A percentile compares a stretch with the other conserved stretches of the same genome.
Conservation (phyloP, 2,797 vertebrate species). For the Rallus crepitans region DNA sequence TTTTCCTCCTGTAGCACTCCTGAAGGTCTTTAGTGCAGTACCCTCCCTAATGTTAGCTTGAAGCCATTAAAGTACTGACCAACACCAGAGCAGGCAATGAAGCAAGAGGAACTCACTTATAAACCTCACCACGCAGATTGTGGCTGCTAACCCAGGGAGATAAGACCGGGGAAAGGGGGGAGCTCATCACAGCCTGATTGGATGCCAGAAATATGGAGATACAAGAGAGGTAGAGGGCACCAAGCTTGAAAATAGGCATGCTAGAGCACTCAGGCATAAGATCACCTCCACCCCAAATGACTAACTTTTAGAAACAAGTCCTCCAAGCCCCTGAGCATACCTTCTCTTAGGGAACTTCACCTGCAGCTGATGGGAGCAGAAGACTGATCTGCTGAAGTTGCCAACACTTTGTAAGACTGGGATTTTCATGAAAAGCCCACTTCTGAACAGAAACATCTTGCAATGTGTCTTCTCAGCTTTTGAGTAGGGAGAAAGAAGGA, state of each 20-base stretch:
- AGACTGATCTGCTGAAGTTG: neutral
- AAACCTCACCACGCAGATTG: rapidly evolving
- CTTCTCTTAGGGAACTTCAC: neutral
- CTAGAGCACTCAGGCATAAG: neutral
- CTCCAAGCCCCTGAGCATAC: neutral
- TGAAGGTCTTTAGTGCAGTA: neutral
- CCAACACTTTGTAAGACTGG: neutral
- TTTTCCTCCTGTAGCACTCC: neutral
- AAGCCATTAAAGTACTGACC: neutral
- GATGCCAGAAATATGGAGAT: neutral
- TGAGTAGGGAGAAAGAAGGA: neutral
- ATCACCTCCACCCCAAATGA: neutral
- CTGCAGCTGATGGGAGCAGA: neutral
- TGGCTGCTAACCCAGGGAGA: neutral
- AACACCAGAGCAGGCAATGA: neutral
- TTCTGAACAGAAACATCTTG: neutral
- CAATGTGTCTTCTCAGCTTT: neutral
- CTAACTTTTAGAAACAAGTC: neutral
- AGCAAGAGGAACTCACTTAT: neutral
- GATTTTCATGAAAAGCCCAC: neutral
- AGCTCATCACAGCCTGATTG: rapidly evolving
- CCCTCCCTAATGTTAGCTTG: neutral
- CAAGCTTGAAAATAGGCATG: neutral
- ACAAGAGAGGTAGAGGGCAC: neutral
- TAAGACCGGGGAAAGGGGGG: neutral